phyloP scores from a whole-genome alignment of 2,797 vertebrate genomes.

The Dipus sagitta region DNA sequence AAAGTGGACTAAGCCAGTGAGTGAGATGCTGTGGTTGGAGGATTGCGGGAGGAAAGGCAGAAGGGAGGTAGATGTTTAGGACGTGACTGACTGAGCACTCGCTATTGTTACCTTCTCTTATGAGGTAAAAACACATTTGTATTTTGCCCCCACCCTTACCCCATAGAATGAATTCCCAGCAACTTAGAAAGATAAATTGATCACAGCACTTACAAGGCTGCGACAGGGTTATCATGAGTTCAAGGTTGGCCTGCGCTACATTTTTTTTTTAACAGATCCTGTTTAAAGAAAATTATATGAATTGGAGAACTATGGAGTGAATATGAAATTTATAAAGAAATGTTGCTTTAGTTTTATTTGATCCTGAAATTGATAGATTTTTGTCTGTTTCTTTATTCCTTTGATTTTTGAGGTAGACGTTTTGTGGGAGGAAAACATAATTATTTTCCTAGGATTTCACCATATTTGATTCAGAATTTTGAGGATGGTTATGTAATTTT shows the following conservation, averaged over 20 bases:
- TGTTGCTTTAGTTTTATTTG: neutral
- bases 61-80: neutral
- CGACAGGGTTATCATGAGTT: neutral
- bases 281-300: neutral
- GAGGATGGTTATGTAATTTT: constrained; percentile 84
- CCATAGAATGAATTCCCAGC: constrained; percentile 51
- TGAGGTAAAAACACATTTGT: neutral
- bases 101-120: neutral
- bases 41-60: neutral
- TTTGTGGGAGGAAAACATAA: neutral
- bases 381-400: neutral
- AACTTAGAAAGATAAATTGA: constrained; percentile 47
- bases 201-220: neutral
- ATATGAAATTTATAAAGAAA: neutral
- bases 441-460: constrained; percentile 37
- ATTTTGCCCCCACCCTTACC: constrained; percentile 38
- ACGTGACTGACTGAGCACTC: neutral
- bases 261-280: neutral
- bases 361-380: neutral
- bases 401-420: neutral
- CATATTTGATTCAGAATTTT: constrained; percentile 81
- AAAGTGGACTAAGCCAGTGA: neutral
- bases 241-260: neutral
- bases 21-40: constrained; percentile 33
- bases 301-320: constrained; percentile 31